Evolutionary conservation across 2,113 vertebrate species (phyloP), one percentile per base, ranked within the genome.

Genomic region (Alces alces): DNA sequence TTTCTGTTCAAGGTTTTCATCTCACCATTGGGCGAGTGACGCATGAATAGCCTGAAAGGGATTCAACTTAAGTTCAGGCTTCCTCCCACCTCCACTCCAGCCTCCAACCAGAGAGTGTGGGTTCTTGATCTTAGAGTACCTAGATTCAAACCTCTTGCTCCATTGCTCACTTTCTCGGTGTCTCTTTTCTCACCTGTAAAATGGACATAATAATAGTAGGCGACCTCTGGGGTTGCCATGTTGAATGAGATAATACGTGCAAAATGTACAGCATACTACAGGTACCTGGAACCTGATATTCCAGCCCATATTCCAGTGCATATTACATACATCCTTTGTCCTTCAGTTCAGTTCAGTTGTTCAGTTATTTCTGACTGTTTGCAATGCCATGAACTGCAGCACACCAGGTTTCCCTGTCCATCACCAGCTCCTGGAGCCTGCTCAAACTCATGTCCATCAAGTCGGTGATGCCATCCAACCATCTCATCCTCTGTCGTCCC

Each of bases 121-220:
- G 0, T 45, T 73, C 7, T 96, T 76, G 16, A 83, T 19, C 13
- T 83, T 52, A 28, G 27, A 82, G n/a, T 23, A 16, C 23, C 25
- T 82, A 55, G 30, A n/a, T 39, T 52, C 21, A 83, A 91, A 39
- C 36, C 54, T 93, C 43, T 86, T 86, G 13, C 50, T 33, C 36
- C 11, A 2, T 50, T 43, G 61, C 52, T 88, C 47, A 17, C 39
- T 86, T 86, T 89, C 70, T 76, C 3, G 11, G 14, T 93, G 33
- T 61, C 57, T 89, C 23, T 93, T 61, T 95, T 45, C 19, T 54
- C 70, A n/a, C 19, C 52, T 96, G 57, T 64, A 88, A 86, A 93
- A 84, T 84, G 84, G 33, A 43, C 30, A 13, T 84, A 57, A 28
- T 39, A 61, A 60, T 45, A 58, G 21, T 70, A 61, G 85, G 47